Evolutionary conservation across 2,888 invertebrate genomes (phyloP).

Genomic region (Leucoptera coffeella): DNA sequence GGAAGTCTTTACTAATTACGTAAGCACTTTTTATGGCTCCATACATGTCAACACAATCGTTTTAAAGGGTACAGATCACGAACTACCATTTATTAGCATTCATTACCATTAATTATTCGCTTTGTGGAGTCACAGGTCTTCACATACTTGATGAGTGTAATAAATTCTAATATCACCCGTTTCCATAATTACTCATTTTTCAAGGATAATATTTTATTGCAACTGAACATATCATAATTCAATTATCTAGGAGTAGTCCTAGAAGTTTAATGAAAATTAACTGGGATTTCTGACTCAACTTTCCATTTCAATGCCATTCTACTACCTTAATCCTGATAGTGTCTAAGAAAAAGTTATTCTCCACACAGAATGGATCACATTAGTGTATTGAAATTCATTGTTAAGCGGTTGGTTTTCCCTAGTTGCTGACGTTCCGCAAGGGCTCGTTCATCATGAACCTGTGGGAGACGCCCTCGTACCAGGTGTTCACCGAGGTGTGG

Average conservation of each 20-base stretch:
- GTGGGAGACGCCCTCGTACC: constrained; percentile 67
- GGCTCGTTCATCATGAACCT: constrained; percentile 58
- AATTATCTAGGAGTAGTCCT: constrained; percentile 1
- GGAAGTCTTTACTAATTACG: background rate
- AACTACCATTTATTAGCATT: background rate
- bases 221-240: too few relatives aligned
- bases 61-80: background rate
- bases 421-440: constrained; percentile 53
- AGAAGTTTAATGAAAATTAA: background rate
- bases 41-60: background rate
- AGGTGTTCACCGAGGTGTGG: constrained; percentile 62
- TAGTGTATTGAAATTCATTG: too few relatives aligned
- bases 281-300: background rate
- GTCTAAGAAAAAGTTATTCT: background rate
- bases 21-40: background rate
- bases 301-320: background rate
- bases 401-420: constrained; percentile 9
- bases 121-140: too few relatives aligned
- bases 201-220: too few relatives aligned
- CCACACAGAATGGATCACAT: too few relatives aligned
- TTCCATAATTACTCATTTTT: too few relatives aligned
- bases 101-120: too few relatives aligned
- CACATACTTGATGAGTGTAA: too few relatives aligned
- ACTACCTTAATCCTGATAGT: background rate
- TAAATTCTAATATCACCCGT: too few relatives aligned